A percentile compares a stretch with the other conserved stretches of the same genome.
These are phyloP conservation scores for Baryphthengus martii DNA, from an alignment of 2,113 vertebrate genomes.

Conservation along the genomic window DNA sequence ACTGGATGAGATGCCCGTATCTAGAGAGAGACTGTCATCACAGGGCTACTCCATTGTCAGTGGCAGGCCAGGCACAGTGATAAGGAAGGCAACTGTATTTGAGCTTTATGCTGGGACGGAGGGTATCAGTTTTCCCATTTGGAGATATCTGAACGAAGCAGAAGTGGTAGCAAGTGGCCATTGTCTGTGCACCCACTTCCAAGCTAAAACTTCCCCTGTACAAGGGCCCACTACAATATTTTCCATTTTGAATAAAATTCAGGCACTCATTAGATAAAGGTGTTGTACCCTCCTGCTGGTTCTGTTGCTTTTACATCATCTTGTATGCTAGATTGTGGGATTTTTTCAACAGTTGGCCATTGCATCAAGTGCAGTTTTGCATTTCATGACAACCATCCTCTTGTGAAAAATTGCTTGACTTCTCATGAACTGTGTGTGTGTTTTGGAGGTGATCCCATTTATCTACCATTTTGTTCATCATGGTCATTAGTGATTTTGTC, in stretches of 20 bases:
- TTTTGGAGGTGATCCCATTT: neutral
- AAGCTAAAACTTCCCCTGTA: neutral
- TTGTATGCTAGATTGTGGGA: neutral
- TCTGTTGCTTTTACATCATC: neutral
- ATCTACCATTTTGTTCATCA: rapidly evolving
- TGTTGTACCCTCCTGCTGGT: neutral
- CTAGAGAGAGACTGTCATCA: neutral
- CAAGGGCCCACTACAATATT: neutral
- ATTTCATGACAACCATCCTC: neutral
- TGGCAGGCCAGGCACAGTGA: rapidly evolving
- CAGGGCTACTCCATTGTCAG: neutral
- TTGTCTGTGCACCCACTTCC: neutral
- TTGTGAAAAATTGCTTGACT: neutral
- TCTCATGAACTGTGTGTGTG: neutral
- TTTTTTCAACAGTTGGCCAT: neutral
- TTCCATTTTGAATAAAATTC: neutral
- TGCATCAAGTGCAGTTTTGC: neutral
- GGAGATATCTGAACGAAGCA: neutral
- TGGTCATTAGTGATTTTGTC: neutral
- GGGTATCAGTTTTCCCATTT: neutral
- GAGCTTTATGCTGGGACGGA: neutral
- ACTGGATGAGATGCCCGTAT: rapidly evolving
- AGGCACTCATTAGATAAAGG: rapidly evolving
- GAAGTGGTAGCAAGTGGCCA: neutral
- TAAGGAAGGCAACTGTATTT: neutral